Evolutionary conservation across 2,888 invertebrate genomes (phyloP).

Genomic region (Harpagoxenus sublaevis): DNA sequence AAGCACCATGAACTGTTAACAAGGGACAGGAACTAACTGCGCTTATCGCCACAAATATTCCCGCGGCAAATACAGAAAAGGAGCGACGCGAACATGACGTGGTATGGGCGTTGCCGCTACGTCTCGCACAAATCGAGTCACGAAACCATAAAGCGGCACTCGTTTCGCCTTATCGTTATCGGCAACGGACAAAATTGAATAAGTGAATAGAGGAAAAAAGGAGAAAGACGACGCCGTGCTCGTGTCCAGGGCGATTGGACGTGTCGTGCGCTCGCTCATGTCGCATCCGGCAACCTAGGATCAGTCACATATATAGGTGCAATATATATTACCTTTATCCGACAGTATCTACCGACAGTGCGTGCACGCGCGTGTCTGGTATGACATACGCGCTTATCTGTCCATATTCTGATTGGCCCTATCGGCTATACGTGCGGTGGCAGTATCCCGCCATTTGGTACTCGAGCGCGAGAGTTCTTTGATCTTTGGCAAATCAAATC

Average conservation of each 20-base stretch:
- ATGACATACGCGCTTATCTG: slow-evolving; percentile 79
- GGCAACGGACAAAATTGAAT: slow-evolving; percentile 32
- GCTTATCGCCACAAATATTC: not conserved
- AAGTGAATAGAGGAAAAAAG: slow-evolving; percentile 43
- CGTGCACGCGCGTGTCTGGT: slow-evolving; percentile 58
- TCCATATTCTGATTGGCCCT: slow-evolving; percentile 77
- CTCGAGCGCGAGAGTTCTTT: slow-evolving; percentile 80
- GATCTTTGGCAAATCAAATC: slow-evolving; percentile 85
- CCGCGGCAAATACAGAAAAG: not conserved
- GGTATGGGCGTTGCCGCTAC: not conserved
- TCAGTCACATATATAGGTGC: slow-evolving; percentile 57
- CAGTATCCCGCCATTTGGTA: slow-evolving; percentile 68
- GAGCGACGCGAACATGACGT: not conserved
- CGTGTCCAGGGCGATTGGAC: slow-evolving; percentile 27
- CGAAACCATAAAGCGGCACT: slow-evolving; percentile 37
- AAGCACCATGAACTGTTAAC: not conserved
- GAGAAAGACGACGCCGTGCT: slow-evolving; percentile 53
- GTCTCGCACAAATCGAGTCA: slow-evolving; percentile 31
- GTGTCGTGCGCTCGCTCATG: not conserved
- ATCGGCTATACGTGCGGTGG: slow-evolving; percentile 65
- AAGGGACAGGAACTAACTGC: not conserved
- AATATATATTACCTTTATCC: slow-evolving; percentile 73
- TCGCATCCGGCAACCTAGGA: slow-evolving; percentile 69
- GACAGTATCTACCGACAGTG: slow-evolving; percentile 70
- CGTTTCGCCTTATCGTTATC: slow-evolving; percentile 31